Conservation (phyloP, 2,888 invertebrate species). For the Epirrita christyi region DNA sequence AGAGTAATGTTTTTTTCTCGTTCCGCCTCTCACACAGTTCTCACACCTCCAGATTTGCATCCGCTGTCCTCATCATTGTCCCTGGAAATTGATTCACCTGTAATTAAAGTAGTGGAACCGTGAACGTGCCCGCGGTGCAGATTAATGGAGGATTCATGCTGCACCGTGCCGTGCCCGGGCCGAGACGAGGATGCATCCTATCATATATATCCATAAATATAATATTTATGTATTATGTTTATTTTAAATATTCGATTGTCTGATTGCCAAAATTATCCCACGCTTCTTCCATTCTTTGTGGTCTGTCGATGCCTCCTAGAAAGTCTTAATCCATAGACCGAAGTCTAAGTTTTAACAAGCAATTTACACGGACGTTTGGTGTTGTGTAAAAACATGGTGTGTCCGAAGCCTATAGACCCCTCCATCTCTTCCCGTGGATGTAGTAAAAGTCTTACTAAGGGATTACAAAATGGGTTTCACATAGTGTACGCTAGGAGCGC, state of each 20-base stretch:
- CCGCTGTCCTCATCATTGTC: slow-evolving; percentile 33
- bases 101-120: slow-evolving; percentile 52
- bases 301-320: no score
- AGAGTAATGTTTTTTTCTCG: slow-evolving; percentile 1
- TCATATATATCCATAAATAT: no score
- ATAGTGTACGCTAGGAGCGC: no score
- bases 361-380: no score
- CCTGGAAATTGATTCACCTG: slow-evolving; percentile 55
- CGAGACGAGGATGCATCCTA: slow-evolving; percentile 1
- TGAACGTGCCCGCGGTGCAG: slow-evolving; percentile 24
- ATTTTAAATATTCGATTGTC: no score
- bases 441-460: no score
- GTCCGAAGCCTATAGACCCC: no score
- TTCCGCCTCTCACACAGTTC: slow-evolving; percentile 24
- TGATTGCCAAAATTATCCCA: not conserved
- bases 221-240: not conserved
- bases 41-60: slow-evolving; percentile 31
- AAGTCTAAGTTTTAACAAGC: no score
- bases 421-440: no score
- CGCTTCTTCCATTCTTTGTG: not conserved
- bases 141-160: not conserved
- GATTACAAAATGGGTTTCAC: no score
- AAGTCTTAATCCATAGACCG: no score
- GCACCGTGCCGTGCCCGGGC: slow-evolving; percentile 1
- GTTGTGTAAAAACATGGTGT: no score